Evolutionary conservation across 2,888 invertebrate genomes (phyloP).

Genomic region (Ypsolopha sequella): DNA sequence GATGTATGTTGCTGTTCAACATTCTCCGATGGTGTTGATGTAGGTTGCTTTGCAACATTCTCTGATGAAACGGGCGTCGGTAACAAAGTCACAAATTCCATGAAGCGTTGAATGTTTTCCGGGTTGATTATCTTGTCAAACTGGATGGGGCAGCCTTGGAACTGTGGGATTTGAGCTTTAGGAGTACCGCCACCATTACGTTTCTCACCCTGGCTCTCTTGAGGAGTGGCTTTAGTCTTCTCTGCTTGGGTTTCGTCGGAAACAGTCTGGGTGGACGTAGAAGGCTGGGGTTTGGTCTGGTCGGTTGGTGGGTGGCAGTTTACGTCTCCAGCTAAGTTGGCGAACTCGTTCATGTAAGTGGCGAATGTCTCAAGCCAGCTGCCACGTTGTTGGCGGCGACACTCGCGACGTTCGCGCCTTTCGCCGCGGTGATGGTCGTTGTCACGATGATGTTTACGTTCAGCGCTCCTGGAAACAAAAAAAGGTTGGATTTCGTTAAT

Average conservation of each 20-base stretch:
- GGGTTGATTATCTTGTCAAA: constrained; percentile 1
- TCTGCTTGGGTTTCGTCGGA: background rate
- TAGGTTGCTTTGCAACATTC: background rate
- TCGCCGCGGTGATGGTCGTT: constrained; percentile 24
- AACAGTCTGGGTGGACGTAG: constrained; percentile 3
- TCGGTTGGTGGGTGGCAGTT: constrained; percentile 21
- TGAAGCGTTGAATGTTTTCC: constrained; percentile 2
- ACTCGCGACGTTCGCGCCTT: background rate
- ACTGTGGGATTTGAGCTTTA: constrained; percentile 2
- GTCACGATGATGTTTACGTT: constrained; percentile 12
- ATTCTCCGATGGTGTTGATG: background rate
- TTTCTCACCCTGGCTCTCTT: background rate
- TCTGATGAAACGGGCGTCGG: background rate
- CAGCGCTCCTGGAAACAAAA: constrained; percentile 17
- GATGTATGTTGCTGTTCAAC: background rate
- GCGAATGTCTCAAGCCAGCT: constrained; percentile 63
- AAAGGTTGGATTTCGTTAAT: background rate
- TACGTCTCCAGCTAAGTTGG: constrained; percentile 57
- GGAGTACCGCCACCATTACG: constrained; percentile 10
- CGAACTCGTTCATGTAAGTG: constrained; percentile 66
- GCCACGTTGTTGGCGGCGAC: constrained; percentile 17
- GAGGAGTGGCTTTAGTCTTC: constrained; percentile 6
- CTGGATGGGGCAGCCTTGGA: constrained; percentile 10
- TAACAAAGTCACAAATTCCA: background rate
- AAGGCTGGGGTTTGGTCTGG: constrained; percentile 12